Conservation (phyloP, 2,888 invertebrate genomes). For the Pogonocherus hispidulus region DNA sequence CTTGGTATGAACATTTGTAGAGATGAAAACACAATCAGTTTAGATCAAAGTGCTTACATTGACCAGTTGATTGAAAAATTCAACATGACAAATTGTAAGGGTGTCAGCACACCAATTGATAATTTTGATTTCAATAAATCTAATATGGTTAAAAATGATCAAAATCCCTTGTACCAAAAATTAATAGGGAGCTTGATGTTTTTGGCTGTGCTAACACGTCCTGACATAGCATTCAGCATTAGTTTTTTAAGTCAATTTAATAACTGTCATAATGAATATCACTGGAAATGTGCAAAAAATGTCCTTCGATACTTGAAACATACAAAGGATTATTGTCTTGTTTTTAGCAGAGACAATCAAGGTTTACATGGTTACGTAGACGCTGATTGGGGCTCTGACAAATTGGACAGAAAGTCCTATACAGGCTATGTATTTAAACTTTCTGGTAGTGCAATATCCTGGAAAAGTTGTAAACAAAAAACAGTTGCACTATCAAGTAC, state of each 20-base stretch:
- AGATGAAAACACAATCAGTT: slow-evolving; percentile 5
- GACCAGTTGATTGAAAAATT: background rate
- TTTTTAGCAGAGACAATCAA: background rate
- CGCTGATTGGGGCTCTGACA: too few relatives aligned
- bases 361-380: slow-evolving; percentile 1
- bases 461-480: too few relatives aligned
- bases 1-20: slow-evolving; percentile 17
- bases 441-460: too few relatives aligned
- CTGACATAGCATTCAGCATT: too few relatives aligned
- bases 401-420: too few relatives aligned
- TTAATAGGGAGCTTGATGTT: background rate
- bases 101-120: too few relatives aligned
- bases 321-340: background rate
- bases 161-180: background rate
- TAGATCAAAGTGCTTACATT: slow-evolving; percentile 13
- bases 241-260: too few relatives aligned
- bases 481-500: too few relatives aligned
- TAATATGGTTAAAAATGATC: background rate
- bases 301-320: background rate
- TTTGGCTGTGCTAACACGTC: background rate
- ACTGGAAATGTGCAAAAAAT: too few relatives aligned
- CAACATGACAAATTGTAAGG: background rate
- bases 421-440: too few relatives aligned
- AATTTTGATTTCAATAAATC: background rate
- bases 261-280: too few relatives aligned